Conservation (phyloP, 37 sponge, comb jelly and placozoan species). For the Beroe ovata region DNA sequence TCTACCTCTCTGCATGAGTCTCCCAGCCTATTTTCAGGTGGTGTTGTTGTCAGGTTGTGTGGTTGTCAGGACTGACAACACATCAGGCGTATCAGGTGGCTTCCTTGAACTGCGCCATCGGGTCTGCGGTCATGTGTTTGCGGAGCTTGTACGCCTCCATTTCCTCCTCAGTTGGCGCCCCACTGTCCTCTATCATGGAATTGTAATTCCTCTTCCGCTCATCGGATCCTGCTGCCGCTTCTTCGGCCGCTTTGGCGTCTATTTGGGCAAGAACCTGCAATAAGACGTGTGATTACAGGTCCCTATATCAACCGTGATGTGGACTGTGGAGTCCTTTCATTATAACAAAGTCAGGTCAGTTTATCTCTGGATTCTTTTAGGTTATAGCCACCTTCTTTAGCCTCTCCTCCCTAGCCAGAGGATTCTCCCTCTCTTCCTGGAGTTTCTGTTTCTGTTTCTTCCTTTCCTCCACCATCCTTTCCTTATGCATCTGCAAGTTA, state of each 20-base stretch:
- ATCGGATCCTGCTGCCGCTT: conserved; percentile 73
- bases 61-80: no score
- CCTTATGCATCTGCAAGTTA: conserved; percentile 54
- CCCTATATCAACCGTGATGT: no score
- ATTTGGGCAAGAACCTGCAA: conserved; percentile 20
- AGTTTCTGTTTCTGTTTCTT: conserved; percentile 64
- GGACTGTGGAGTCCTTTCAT: no score
- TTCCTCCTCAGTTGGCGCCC: conserved; percentile 86
- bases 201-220: conserved; percentile 92
- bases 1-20: no score
- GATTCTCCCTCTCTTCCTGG: conserved; percentile 72
- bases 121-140: conserved; percentile 81
- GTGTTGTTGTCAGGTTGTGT: no score
- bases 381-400: conserved; percentile 44
- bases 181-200: conserved; percentile 80
- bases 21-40: no score
- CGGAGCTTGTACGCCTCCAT: conserved; percentile 84
- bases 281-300: no score
- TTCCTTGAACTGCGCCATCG: conserved; percentile 76
- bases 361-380: neutral
- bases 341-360: no score
- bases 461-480: conserved; percentile 64
- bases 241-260: conserved; percentile 2
- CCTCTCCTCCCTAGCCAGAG: conserved; percentile 40
- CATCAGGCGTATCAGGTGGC: neutral